A percentile compares a stretch with the other conserved stretches of the same genome.
Evolutionary conservation across 2,888 invertebrate species (phyloP).

Genomic region (Metalampra italica): DNA sequence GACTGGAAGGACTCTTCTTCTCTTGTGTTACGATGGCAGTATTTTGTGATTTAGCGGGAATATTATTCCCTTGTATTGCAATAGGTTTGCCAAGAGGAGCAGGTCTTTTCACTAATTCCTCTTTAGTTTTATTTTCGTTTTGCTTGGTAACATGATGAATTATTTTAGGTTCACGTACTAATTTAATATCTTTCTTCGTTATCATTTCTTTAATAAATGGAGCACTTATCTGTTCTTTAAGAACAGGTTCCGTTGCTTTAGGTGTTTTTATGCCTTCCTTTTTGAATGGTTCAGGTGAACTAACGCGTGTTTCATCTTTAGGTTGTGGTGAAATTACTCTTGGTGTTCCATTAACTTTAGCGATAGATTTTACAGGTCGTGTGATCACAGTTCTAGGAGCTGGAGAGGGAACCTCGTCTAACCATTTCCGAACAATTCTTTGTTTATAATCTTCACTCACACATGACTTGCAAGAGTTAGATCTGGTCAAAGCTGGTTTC

Average conservation of each 20-base stretch:
- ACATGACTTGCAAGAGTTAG: conserved; percentile 78
- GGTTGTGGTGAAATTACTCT: conserved; percentile 48
- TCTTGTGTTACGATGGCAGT: conserved; percentile 15
- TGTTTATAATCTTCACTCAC: conserved; percentile 83
- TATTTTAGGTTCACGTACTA: conserved; percentile 9
- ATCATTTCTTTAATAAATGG: conserved; percentile 8
- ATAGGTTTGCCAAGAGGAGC: conserved; percentile 15
- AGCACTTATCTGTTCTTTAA: conserved; percentile 7
- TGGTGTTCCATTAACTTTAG: conserved; percentile 66
- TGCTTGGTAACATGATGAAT: conserved; percentile 13
- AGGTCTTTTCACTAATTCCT: neutral
- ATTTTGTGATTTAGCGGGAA: neutral
- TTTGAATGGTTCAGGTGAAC: conserved; percentile 23
- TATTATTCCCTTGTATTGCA: conserved; percentile 30
- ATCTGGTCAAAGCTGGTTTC: conserved; percentile 53
- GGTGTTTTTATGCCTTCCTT: conserved; percentile 1
- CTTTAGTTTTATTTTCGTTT: conserved; percentile 17
- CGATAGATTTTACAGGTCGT: conserved; percentile 51
- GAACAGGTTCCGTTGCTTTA: conserved; percentile 20
- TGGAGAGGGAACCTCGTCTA: conserved; percentile 82
- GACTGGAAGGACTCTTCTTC: conserved; percentile 45
- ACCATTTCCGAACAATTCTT: conserved; percentile 86
- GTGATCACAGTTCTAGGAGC: conserved; percentile 22
- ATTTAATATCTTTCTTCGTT: conserved; percentile 9
- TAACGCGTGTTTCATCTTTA: conserved; percentile 30